Evolutionary conservation across 2,888 invertebrate species (phyloP), one percentile per base, ranked within the genome.

Genomic region (Leucophenga maculata): DNA sequence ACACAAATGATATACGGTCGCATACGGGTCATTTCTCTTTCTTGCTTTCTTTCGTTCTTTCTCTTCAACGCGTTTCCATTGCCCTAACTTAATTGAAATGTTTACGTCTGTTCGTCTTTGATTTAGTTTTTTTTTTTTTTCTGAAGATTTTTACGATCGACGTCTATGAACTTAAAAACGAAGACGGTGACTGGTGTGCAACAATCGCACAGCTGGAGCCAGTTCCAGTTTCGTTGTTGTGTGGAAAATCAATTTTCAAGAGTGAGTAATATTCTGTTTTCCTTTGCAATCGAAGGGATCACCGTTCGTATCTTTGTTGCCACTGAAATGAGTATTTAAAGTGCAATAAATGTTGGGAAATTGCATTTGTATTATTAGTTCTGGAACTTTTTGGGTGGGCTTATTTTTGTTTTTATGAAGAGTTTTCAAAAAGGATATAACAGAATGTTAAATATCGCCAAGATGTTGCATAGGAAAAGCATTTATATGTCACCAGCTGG

Each of bases 21-120:
- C 50, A 31, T 57, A 6, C n/a, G 22, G 22, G 57, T 57, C 57
- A 22, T 57, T n/a, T 57, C 57, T 57, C 57, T 18, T 11, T 18
- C 2, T 57, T 11, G 1, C 26, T 6, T 13, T 20, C 18, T 8
- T 13, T 50, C 6, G 31, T 11, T 57, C 26, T 57, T n/a, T 57
- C 14, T 57, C 26, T 57, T 8, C 3, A 22, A 26, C 18, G 3
- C 8, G 18, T 55, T 20, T 55, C 13, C 14, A n/a, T 55, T n/a
- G 22, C 57, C 57, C 14, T n/a, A 6, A 50, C 50, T 6, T 13
- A 50, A 50, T 50, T 50, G 50, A 50, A 50, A 50, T 50, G 50
- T 50, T 16, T 50, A 16, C 16, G 11, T 50, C 14, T 16, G n/a
- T 50, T 50, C 50, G 14, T 6, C 18, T 50, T 50, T 50, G 50